Evolutionary conservation across 2,888 invertebrate genomes (phyloP).

Genomic region (Odontomyia ornata): DNA sequence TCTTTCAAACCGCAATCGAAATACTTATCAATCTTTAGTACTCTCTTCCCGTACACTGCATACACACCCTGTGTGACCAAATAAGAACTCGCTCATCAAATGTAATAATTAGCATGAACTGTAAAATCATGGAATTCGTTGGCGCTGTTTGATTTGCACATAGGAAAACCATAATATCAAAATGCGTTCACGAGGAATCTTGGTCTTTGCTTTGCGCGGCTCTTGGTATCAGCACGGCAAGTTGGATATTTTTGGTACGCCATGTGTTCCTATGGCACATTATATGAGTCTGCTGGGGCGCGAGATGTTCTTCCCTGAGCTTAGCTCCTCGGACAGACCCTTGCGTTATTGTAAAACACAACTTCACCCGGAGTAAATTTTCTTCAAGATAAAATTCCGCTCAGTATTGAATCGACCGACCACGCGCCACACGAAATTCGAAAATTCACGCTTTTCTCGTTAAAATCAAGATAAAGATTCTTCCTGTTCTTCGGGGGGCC

Average conservation of each 20-base stretch:
- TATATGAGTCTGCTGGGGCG: background rate
- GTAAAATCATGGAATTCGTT: slow-evolving; percentile 26
- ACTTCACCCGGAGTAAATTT: slow-evolving; percentile 38
- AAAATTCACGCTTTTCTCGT: slow-evolving; percentile 7
- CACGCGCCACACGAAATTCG: slow-evolving; percentile 34
- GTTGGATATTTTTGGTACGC: slow-evolving; percentile 48
- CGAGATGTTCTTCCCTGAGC: slow-evolving; percentile 2
- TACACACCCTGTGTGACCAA: slow-evolving; percentile 14
- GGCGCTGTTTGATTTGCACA: slow-evolving; percentile 25
- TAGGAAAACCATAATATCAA: slow-evolving; percentile 18
- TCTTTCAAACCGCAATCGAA: too few species aligned
- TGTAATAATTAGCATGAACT: background rate
- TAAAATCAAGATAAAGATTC: background rate
- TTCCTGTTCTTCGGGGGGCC: background rate
- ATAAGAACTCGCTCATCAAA: background rate
- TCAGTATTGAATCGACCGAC: slow-evolving; percentile 41
- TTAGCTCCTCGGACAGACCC: slow-evolving; percentile 29
- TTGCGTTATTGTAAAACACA: slow-evolving; percentile 24
- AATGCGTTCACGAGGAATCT: slow-evolving; percentile 20
- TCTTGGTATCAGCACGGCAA: background rate
- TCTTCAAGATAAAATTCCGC: slow-evolving; percentile 18
- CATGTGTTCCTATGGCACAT: slow-evolving; percentile 37
- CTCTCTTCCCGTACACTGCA: background rate
- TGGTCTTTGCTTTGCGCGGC: too few species aligned
- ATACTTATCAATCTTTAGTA: too few species aligned